phyloP scores from a whole-genome alignment of 2,113 vertebrate species.

The Oreochromis aureus region DNA sequence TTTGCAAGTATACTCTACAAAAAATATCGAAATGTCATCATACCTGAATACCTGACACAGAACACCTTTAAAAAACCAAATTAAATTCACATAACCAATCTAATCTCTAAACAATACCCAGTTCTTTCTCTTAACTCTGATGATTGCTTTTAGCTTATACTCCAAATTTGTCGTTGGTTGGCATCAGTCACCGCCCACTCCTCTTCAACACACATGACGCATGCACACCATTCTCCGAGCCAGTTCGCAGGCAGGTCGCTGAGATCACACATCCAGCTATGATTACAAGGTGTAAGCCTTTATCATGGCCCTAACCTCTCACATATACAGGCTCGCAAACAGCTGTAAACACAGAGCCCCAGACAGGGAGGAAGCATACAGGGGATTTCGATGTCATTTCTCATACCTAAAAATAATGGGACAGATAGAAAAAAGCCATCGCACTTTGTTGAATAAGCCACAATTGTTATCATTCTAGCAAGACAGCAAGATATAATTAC shows the following conservation, averaged over 20 bases:
- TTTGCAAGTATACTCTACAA: neutral
- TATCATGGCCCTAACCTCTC: constrained; percentile 48
- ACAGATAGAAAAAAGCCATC: constrained; percentile 48
- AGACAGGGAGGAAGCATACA: constrained; percentile 29
- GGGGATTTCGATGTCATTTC: constrained; percentile 56
- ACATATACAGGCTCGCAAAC: constrained; percentile 37
- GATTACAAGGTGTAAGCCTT: constrained; percentile 62
- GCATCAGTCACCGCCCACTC: neutral
- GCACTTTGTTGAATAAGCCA: constrained; percentile 56
- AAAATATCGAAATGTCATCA: neutral
- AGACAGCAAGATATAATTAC: constrained; percentile 59
- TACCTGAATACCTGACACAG: neutral
- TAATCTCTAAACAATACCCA: neutral
- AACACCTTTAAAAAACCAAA: neutral
- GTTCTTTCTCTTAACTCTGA: neutral
- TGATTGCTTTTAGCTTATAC: neutral
- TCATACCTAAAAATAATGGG: constrained; percentile 62
- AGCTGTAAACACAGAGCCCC: constrained; percentile 50
- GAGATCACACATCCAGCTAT: constrained; percentile 52
- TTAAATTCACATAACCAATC: neutral
- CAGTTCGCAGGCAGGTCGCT: constrained; percentile 29
- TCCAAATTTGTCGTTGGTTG: neutral
- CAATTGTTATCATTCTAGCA: constrained; percentile 54
- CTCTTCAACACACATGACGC: neutral
- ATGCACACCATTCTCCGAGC: neutral